Evolutionary conservation across 2,888 invertebrate species (phyloP).

Genomic region (Tridacna gigas): DNA sequence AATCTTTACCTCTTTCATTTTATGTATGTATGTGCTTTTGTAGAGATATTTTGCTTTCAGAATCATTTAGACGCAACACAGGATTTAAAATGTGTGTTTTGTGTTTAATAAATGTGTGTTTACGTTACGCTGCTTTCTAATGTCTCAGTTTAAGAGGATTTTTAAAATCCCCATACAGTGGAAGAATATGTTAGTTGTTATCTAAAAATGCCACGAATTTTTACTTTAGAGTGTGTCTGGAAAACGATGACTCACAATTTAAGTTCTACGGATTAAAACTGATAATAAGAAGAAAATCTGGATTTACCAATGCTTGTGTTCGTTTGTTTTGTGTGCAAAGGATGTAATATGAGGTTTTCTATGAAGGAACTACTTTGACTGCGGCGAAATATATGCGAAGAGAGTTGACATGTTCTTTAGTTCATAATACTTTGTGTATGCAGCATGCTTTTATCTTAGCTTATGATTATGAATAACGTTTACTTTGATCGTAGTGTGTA

Average conservation of each 20-base stretch:
- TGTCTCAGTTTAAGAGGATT: neutral
- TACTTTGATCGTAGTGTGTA: too few relatives aligned
- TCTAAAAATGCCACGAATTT: neutral
- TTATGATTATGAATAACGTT: too few relatives aligned
- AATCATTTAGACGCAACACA: neutral
- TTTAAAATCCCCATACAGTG: neutral
- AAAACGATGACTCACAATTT: neutral
- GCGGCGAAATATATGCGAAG: neutral
- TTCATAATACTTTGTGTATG: too few relatives aligned
- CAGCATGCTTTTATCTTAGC: too few relatives aligned
- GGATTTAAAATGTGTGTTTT: conserved; percentile 12
- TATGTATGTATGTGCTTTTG: conserved; percentile 7
- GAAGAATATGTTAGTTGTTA: neutral
- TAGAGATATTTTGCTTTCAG: conserved; percentile 15
- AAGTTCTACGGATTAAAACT: neutral
- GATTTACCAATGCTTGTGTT: conserved; percentile 34
- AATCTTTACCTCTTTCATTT: neutral
- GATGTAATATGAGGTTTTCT: neutral
- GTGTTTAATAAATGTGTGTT: conserved; percentile 14
- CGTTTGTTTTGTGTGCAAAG: conserved; percentile 19
- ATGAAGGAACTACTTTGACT: conserved; percentile 1
- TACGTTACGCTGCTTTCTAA: conserved; percentile 1
- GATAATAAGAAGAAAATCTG: neutral
- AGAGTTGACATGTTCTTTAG: too few relatives aligned
- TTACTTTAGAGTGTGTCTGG: neutral